Evolutionary conservation across 2,888 invertebrate species (phyloP).

Genomic region (Cephus spinipes): DNA sequence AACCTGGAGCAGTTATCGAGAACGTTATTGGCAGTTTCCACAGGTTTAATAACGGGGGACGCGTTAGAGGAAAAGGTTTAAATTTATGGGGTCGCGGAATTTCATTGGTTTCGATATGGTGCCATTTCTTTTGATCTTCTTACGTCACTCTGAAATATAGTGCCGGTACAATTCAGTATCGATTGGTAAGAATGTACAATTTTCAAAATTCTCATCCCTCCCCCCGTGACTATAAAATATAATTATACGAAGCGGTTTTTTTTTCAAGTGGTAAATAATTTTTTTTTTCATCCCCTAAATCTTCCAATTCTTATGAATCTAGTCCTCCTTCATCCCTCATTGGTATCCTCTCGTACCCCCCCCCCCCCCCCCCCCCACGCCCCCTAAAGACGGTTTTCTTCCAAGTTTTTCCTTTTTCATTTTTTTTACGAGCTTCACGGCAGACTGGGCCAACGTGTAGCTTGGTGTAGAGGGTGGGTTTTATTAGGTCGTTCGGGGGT

Average conservation of each 20-base stretch:
- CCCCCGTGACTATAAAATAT: background rate
- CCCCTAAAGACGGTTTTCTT: background rate
- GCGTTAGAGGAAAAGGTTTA: background rate
- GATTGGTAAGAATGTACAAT: background rate
- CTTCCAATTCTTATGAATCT: background rate
- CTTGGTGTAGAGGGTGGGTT: conserved; percentile 24
- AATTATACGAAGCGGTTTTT: background rate
- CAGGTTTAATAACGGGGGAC: background rate
- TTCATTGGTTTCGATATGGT: background rate
- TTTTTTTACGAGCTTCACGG: conserved; percentile 25
- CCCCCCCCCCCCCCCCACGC: too few species aligned
- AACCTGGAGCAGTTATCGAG: conserved; percentile 55
- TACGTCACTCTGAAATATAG: background rate
- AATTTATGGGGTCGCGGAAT: background rate
- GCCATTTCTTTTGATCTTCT: background rate
- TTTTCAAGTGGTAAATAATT: background rate
- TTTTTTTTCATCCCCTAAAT: background rate
- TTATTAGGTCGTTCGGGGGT: conserved; percentile 34
- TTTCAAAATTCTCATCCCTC: background rate
- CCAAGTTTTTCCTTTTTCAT: background rate
- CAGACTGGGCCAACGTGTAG: conserved; percentile 17
- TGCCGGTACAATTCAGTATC: background rate
- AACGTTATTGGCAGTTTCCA: conserved; percentile 58
- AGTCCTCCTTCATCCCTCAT: background rate
- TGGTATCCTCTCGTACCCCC: background rate